phyloP scores from a whole-genome alignment of 2,888 invertebrate genomes.

The Drosophila paracracens region DNA sequence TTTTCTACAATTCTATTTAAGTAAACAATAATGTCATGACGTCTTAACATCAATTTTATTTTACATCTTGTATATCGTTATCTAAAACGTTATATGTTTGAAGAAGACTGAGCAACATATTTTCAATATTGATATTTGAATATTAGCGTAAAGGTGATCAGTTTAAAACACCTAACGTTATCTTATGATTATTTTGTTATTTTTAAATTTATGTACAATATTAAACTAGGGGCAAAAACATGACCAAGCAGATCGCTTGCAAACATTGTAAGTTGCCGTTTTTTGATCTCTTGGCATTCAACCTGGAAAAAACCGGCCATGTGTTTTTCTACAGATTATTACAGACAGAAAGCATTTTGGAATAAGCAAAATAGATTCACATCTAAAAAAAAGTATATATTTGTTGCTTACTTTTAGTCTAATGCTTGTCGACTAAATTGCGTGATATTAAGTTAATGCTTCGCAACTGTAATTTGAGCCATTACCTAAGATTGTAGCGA shows the following conservation, averaged over 20 bases:
- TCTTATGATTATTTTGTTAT: not conserved
- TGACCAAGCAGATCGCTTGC: not conserved
- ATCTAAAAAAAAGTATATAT: slow-evolving; percentile 3
- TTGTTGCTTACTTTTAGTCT: slow-evolving; percentile 2
- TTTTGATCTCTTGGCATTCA: slow-evolving; percentile 5
- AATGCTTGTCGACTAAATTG: slow-evolving; percentile 6
- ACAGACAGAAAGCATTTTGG: not conserved
- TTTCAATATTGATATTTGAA: not conserved
- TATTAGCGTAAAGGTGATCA: not conserved
- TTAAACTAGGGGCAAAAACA: not conserved
- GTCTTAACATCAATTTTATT: not conserved
- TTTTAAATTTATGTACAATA: not conserved
- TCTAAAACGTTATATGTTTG: slow-evolving; percentile 3
- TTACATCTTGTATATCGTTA: slow-evolving; percentile 1
- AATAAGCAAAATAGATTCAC: slow-evolving; percentile 7
- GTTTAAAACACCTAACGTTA: not conserved
- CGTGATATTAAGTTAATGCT: slow-evolving; percentile 15
- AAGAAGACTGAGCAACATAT: not conserved
- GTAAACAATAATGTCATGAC: not conserved
- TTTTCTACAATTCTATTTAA: not conserved
- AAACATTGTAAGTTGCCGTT: not conserved
- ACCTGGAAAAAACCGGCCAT: slow-evolving; percentile 23
- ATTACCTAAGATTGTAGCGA: slow-evolving; percentile 4
- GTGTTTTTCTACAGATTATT: slow-evolving; percentile 33
- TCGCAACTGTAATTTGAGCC: slow-evolving; percentile 16